Base-by-base conservation (phyloP, 2,888 invertebrate species). In the Antitype chi region DNA sequence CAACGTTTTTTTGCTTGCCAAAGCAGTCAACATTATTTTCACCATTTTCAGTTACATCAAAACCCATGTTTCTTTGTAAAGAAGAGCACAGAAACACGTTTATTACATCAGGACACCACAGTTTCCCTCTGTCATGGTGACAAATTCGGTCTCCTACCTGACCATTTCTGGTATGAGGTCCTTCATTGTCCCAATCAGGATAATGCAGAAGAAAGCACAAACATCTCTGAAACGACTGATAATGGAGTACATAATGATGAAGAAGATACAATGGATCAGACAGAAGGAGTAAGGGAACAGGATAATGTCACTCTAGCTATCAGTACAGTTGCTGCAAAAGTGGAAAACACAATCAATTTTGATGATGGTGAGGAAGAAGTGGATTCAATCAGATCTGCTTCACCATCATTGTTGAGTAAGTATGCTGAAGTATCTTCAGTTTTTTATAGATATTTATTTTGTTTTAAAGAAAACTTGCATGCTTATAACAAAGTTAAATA, bases 1-100 rank as follows among this genome's bases (percentile, higher is more conserved):
- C 17, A 11, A 17, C 0, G 0, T 7, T 28, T 20, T 20, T n/a
- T 43, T 43, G 1, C n/a, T 17, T 25, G 3, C 11, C 15, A 62
- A 28, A 49, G 9, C 38, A 49, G 23, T 47, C 20, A 15, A 32
- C n/a, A 43, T 67, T 60, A n/a, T 20, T 32, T 60, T 28, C 1
- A 47, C n/a, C 1, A 55, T 69, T 84, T 95, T 62, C 90, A 97
- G 97, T 89, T 96, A 49, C 97, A 97, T 86, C 91, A 93, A 86
- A 97, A 97, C 86, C 97, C 97, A 43, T 97, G 97, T 88, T 97
- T 97, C 88, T 96, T 94, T 72, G 90, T 89, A 85, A 91, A 91
- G 81, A 91, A 92, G 79, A 88, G 90, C 73, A 81, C 90, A 80
- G 85, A 92, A 17, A 89, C 92, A 15, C 89, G 94, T 75, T 89